These are phyloP conservation scores for Geotrupes spiniger DNA, from an alignment of 2,888 invertebrate genomes.

Conservation along the genomic window DNA sequence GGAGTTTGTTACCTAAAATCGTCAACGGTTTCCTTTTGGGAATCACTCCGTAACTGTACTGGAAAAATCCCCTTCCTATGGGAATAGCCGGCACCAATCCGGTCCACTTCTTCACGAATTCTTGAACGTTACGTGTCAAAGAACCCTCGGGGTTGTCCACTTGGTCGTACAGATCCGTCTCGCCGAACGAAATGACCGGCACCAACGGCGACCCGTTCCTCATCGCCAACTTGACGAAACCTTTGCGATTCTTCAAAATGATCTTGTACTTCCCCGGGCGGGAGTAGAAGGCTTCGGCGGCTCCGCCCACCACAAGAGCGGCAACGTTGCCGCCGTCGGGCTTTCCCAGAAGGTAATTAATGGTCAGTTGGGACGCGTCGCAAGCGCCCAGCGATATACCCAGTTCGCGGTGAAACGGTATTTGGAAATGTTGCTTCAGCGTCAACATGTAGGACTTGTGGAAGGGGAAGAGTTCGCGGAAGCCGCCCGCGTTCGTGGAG, in stretches of 20 bases:
- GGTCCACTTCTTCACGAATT: conserved; percentile 61
- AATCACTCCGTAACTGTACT: conserved; percentile 60
- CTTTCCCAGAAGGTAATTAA: conserved; percentile 60
- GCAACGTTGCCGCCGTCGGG: conserved; percentile 60
- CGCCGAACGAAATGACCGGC: conserved; percentile 88
- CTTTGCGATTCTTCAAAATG: conserved; percentile 72
- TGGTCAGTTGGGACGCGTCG: conserved; percentile 64
- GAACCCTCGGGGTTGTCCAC: conserved; percentile 71
- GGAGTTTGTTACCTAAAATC: conserved; percentile 80
- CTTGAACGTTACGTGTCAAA: conserved; percentile 64
- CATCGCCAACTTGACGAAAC: conserved; percentile 43
- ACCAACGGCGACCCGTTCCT: conserved; percentile 71
- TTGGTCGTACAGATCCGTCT: conserved; percentile 81
- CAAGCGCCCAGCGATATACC: conserved; percentile 55
- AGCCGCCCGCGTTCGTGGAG: conserved; percentile 64
- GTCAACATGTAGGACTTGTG: conserved; percentile 54
- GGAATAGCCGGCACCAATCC: conserved; percentile 76
- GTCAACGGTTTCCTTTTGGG: conserved; percentile 78
- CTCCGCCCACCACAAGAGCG: conserved; percentile 83
- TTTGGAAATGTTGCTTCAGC: conserved; percentile 65
- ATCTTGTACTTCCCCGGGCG: conserved; percentile 73
- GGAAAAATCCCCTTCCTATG: conserved; percentile 73
- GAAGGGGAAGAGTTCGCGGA: conserved; percentile 53
- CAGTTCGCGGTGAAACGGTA: conserved; percentile 71
- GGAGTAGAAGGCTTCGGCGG: conserved; percentile 81